phyloP scores from a whole-genome alignment of 2,797 vertebrate species.

The Cuculus canorus region DNA sequence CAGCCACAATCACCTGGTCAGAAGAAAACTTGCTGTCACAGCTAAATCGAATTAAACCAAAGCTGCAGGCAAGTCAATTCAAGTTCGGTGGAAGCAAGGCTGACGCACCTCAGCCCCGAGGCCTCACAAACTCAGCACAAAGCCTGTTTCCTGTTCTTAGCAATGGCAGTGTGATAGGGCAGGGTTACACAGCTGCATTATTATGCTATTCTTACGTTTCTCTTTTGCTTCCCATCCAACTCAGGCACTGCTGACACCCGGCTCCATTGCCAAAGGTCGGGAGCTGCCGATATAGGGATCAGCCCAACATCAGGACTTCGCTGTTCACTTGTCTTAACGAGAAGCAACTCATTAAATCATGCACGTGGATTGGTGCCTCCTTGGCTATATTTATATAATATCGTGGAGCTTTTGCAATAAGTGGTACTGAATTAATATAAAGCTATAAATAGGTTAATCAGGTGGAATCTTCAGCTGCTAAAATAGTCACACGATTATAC shows the following conservation, averaged over 20 bases:
- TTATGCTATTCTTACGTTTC: neutral
- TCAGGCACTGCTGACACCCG: neutral
- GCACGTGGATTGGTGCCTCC: neutral
- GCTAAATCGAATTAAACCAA: neutral
- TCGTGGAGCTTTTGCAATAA: neutral
- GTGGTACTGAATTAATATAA: neutral
- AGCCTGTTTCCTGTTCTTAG: neutral
- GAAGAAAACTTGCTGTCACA: neutral
- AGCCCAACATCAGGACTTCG: neutral
- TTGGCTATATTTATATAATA: neutral
- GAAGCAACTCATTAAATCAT: neutral
- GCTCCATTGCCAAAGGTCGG: neutral
- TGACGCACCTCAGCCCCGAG: neutral
- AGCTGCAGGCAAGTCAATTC: neutral
- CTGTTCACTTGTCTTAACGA: neutral
- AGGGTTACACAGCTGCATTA: neutral
- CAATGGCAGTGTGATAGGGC: neutral
- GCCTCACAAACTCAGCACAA: neutral
- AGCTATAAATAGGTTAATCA: conserved; percentile 46
- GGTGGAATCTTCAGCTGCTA: conserved; percentile 10
- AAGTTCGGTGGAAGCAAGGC: neutral
- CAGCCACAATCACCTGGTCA: neutral
- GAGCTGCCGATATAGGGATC: neutral
- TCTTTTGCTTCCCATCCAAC: neutral
- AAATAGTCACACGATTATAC: conserved; percentile 4